phyloP scores from a whole-genome alignment of 2,113 vertebrate genomes.

The Brevimyrus niger region DNA sequence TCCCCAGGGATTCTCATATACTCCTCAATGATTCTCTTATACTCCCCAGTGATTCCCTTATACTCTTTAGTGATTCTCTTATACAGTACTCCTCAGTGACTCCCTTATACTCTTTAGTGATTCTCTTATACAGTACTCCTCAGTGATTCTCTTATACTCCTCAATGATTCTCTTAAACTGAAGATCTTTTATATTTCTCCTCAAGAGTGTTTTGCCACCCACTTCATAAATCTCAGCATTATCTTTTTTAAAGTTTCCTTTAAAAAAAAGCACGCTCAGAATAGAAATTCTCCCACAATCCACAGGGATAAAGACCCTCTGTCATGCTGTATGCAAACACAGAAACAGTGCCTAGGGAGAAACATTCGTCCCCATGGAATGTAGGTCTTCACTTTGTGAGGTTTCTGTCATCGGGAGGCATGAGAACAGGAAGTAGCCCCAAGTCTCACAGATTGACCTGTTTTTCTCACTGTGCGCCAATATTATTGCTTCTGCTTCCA shows the following conservation, averaged over 20 bases:
- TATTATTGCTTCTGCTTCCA: not conserved
- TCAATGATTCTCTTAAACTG: not conserved
- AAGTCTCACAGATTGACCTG: slow-evolving; percentile 6
- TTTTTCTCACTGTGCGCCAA: not conserved
- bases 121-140: too few species aligned
- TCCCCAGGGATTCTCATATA: too few species aligned
- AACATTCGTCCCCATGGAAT: not conserved
- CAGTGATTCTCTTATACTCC: not conserved
- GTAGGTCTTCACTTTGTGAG: not conserved
- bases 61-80: too few species aligned
- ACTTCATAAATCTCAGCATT: not conserved
- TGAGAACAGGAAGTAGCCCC: slow-evolving; percentile 19
- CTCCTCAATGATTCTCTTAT: too few species aligned
- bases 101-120: not conserved
- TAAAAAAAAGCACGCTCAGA: not conserved
- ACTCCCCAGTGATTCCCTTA: too few species aligned
- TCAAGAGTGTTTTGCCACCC: not conserved
- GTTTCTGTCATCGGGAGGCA: not conserved
- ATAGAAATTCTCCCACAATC: not conserved
- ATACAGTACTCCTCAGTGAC: not conserved
- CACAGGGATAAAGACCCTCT: not conserved
- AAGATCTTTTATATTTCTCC: not conserved
- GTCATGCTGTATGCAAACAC: not conserved
- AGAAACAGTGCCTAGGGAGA: not conserved
- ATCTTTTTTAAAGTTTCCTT: not conserved